Base-by-base conservation (phyloP, 2,113 vertebrate species). In the Lanius ludovicianus region DNA sequence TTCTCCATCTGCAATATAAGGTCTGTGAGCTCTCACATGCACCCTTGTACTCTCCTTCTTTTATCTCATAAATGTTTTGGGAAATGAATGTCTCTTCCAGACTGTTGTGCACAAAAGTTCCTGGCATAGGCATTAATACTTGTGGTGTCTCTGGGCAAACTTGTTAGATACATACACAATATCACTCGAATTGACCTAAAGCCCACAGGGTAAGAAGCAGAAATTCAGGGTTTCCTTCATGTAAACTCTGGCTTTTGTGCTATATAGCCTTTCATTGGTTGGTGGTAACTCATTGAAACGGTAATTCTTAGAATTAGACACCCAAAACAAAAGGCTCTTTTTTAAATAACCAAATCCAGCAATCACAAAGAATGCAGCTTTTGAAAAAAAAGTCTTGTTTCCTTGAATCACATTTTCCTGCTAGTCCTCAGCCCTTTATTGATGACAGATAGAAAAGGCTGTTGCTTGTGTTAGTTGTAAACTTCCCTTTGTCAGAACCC, bases 381-480 rank as follows among this genome's bases (percentile, higher is more conserved):
- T 94, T 90, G 83, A 90, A 94, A 96, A 94, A 96, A 95, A 95
- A 44, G 25, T 76, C 83, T 95, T 57, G 65, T 96, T 96, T 95
- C 83, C 80, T 92, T 96, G 92, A 95, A 93, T 89, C 90, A 76
- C 65, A 90, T 97, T 96, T 97, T 96, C 96, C 95, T 96, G 56
- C 73, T 94, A 73, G 74, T 84, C 60, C 75, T 87, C 68, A 78
- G 86, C 71, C 56, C 76, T 87, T 97, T 97, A 91, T 94, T 97
- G 94, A 95, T 95, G 90, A 96, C 94, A 95, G 93, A 90, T 79
- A 87, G 87, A 93, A 90, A 89, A 96, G 87, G 70, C 87, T 95
- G 82, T 94, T 93, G 81, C 92, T 94, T 88, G 91, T 84, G 80
- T 84, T 94, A 89, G 91, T 49, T 95, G 73, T 87, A 96, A 95